A percentile compares a stretch with the other conserved stretches of the same genome.
Conservation (phyloP, 2,888 invertebrate species). For the Rotaria socialis region DNA sequence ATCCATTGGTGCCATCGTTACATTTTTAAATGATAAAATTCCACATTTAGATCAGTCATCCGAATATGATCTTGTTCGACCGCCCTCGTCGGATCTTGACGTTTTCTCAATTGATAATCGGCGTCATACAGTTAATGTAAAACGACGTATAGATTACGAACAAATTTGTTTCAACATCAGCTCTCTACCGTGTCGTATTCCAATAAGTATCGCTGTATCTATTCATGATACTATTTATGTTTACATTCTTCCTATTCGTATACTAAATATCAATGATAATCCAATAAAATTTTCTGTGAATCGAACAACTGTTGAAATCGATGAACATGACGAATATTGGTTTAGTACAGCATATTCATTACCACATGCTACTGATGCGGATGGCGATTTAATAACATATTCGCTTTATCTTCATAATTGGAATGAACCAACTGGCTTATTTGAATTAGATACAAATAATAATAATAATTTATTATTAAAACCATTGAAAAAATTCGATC, state of each 20-base stretch:
- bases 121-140: neutral
- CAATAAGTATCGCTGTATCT: neutral
- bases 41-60: conserved; percentile 28
- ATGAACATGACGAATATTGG: neutral
- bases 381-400: neutral
- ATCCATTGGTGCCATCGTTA: neutral
- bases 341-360: neutral
- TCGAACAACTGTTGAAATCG: conserved; percentile 8
- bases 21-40: conserved; percentile 24
- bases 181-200: neutral
- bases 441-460: neutral
- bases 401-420: neutral
- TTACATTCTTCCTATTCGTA: neutral
- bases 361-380: neutral
- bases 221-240: neutral
- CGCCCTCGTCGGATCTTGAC: neutral
- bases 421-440: neutral
- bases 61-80: conserved; percentile 11
- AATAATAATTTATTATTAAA: neutral
- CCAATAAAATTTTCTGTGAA: neutral
- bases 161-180: neutral
- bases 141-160: conserved; percentile 18
- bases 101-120: conserved; percentile 12
- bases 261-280: conserved; percentile 1
- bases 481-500: conserved; percentile 28